A percentile compares a stretch with the other conserved stretches of the same genome.
These are phyloP conservation scores for Heliothis subflexa DNA, from an alignment of 1,140 invertebrate genomes.

Conservation along the genomic window DNA sequence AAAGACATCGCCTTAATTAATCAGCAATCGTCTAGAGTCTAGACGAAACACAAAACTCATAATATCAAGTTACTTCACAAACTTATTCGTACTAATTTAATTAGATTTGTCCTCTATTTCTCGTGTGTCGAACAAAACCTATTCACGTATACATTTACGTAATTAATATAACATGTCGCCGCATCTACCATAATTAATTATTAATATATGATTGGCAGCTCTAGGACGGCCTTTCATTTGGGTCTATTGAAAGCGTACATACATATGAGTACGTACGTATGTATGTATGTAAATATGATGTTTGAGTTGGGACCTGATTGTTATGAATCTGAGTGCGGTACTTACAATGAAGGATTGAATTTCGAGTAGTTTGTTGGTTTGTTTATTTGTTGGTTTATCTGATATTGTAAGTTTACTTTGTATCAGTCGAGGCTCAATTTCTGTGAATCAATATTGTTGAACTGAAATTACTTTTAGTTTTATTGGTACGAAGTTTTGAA, in stretches of 20 bases:
- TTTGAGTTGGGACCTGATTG: conserved; percentile 25
- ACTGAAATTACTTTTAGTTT: neutral
- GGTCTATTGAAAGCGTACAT: conserved; percentile 5
- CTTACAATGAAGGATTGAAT: conserved; percentile 21
- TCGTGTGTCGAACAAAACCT: conserved; percentile 6
- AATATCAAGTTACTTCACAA: too few relatives aligned
- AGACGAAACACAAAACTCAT: too few relatives aligned
- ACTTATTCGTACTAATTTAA: conserved; percentile 1
- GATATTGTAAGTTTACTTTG: neutral
- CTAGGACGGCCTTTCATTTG: conserved; percentile 36
- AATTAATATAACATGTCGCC: conserved; percentile 44
- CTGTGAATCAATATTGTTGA: neutral
- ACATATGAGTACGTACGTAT: neutral
- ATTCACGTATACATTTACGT: conserved; percentile 25
- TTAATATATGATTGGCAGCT: conserved; percentile 41
- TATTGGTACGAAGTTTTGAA: too few relatives aligned
- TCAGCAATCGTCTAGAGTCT: too few relatives aligned
- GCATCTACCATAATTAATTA: conserved; percentile 42
- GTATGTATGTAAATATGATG: neutral
- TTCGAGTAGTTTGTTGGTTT: conserved; percentile 1
- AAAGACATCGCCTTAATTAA: too few relatives aligned
- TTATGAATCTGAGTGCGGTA: conserved; percentile 10
- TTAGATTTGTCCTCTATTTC: conserved; percentile 1
- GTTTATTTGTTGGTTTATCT: conserved; percentile 14
- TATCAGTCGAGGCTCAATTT: neutral